These are phyloP conservation scores for Drosophila colorata DNA, from an alignment of 2,888 invertebrate species.

Conservation along the genomic window DNA sequence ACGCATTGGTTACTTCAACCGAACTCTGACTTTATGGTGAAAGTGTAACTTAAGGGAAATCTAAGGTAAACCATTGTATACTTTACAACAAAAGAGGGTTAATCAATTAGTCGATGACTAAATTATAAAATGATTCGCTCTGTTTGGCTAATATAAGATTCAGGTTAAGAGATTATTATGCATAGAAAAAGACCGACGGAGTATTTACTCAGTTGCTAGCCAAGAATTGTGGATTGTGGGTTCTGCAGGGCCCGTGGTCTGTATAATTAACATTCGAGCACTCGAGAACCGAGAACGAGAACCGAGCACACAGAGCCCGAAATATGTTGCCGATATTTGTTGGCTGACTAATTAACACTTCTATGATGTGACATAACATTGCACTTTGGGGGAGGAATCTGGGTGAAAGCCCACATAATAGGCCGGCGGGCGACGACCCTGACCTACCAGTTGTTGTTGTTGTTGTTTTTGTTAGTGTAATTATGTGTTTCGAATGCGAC, in stretches of 20 bases:
- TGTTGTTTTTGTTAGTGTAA: constrained; percentile 56
- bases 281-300: not conserved
- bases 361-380: constrained; percentile 51
- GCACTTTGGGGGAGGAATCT: constrained; percentile 13
- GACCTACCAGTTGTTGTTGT: constrained; percentile 25
- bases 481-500: constrained; percentile 49
- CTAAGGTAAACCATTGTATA: no score
- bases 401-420: constrained; percentile 40
- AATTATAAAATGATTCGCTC: no score
- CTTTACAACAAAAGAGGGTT: no score
- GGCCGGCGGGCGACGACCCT: constrained; percentile 13
- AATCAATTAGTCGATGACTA: no score
- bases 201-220: no score
- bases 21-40: not conserved
- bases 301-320: not conserved
- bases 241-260: no score
- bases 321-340: constrained; percentile 36
- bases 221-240: not conserved
- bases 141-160: no score
- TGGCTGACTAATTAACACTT: constrained; percentile 65
- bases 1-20: not conserved
- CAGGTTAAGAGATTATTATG: no score
- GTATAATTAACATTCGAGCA: not conserved
- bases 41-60: not conserved
- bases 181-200: no score